Evolutionary conservation across 2,113 vertebrate genomes (phyloP).

Genomic region (Nothobranchius furzeri): DNA sequence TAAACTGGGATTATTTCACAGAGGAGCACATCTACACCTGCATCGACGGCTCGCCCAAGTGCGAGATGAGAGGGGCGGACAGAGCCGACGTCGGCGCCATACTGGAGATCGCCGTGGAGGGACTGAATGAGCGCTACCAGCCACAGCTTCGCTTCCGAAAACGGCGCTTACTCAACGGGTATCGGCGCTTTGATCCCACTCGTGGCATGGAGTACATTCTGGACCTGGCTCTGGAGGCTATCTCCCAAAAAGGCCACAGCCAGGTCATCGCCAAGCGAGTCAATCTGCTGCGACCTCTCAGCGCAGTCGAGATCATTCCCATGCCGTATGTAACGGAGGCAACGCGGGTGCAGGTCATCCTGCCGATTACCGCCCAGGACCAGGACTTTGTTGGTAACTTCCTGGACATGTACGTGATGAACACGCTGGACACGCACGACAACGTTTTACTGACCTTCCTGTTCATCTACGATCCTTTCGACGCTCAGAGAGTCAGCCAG

Average conservation of each 20-base stretch:
- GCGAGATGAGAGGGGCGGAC: slow-evolving; percentile 87
- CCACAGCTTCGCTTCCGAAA: slow-evolving; percentile 91
- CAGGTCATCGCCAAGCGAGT: slow-evolving; percentile 88
- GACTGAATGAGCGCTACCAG: slow-evolving; percentile 88
- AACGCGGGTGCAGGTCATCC: slow-evolving; percentile 90
- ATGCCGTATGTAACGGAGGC: slow-evolving; percentile 98
- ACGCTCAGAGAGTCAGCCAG: slow-evolving; percentile 86
- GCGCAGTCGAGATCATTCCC: slow-evolving; percentile 92
- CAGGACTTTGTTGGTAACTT: slow-evolving; percentile 86
- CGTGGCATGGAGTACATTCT: slow-evolving; percentile 95
- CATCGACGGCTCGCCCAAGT: slow-evolving; percentile 88
- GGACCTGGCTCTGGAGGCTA: slow-evolving; percentile 90
- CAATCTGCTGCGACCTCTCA: slow-evolving; percentile 87
- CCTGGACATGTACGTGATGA: slow-evolving; percentile 90
- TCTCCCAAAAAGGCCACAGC: slow-evolving; percentile 90
- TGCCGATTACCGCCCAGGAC: slow-evolving; percentile 87
- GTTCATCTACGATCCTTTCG: slow-evolving; percentile 89
- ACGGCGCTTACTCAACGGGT: slow-evolving; percentile 89
- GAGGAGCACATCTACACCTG: slow-evolving; percentile 94
- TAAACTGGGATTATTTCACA: slow-evolving; percentile 97
- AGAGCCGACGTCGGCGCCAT: slow-evolving; percentile 83
- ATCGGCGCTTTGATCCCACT: slow-evolving; percentile 92
- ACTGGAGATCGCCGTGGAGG: slow-evolving; percentile 86
- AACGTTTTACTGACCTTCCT: slow-evolving; percentile 90
- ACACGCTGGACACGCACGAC: slow-evolving; percentile 88